Conservation (phyloP, 2,888 invertebrate genomes). For the Cryptocephalus moraei region DNA sequence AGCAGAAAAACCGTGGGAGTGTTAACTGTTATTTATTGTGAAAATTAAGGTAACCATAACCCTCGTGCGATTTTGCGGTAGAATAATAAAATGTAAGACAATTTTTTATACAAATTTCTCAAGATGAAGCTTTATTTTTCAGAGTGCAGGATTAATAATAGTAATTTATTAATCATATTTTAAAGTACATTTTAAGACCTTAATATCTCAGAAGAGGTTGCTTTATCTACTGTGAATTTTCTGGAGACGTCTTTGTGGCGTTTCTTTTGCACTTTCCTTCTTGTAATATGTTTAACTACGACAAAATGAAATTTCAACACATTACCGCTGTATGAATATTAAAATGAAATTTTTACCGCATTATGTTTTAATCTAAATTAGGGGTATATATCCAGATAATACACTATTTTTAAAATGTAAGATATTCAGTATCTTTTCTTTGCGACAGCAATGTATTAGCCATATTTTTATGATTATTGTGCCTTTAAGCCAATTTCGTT, state of each 20-base stretch:
- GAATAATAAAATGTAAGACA: constrained; percentile 16
- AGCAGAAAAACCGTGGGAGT: constrained; percentile 1
- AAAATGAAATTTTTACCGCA: too few relatives aligned
- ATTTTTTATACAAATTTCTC: constrained; percentile 12
- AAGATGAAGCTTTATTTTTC: constrained; percentile 18
- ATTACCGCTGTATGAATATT: not conserved
- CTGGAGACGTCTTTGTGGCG: constrained; percentile 5
- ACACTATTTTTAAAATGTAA: too few relatives aligned
- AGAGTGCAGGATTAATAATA: constrained; percentile 16
- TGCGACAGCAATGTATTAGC: too few relatives aligned
- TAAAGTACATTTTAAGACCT: constrained; percentile 16
- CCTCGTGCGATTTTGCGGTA: constrained; percentile 11
- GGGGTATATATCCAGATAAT: too few relatives aligned
- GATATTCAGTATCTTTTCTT: too few relatives aligned
- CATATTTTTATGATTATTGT: too few relatives aligned
- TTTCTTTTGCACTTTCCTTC: constrained; percentile 1
- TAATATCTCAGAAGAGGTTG: constrained; percentile 10
- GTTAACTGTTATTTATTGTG: constrained; percentile 10
- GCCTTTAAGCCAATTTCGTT: too few relatives aligned
- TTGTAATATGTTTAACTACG: constrained; percentile 2
- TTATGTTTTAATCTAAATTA: too few relatives aligned
- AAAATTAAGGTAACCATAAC: constrained; percentile 14
- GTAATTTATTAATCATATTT: constrained; percentile 19
- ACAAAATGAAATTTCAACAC: constrained; percentile 1
- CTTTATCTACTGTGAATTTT: constrained; percentile 16